A percentile compares a stretch with the other conserved stretches of the same genome.
Conservation (phyloP, 2,888 invertebrate species). For the Desoria tigrina region DNA sequence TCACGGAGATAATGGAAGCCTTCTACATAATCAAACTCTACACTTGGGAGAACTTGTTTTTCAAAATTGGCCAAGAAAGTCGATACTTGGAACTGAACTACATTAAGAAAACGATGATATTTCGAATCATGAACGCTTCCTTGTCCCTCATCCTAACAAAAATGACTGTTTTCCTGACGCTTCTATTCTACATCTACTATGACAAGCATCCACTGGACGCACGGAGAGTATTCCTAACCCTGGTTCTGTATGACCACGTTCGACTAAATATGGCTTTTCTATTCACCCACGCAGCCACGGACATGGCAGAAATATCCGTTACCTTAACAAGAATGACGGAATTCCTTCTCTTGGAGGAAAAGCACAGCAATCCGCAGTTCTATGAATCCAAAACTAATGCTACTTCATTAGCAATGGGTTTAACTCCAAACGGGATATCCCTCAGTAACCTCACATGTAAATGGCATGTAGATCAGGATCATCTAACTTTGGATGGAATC, state of each 20-base stretch:
- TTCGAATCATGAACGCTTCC: constrained; percentile 25
- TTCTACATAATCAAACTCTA: constrained; percentile 38
- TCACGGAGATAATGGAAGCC: constrained; percentile 30
- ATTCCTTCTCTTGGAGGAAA: constrained; percentile 25
- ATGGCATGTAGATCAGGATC: constrained; percentile 18
- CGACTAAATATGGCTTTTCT: constrained; percentile 24
- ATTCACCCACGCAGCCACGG: constrained; percentile 32
- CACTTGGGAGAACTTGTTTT: constrained; percentile 35
- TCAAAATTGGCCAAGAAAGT: constrained; percentile 23
- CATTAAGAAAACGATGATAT: constrained; percentile 26
- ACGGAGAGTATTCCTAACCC: constrained; percentile 27
- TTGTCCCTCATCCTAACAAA: constrained; percentile 32
- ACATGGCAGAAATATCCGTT: constrained; percentile 24
- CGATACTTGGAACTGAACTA: constrained; percentile 24
- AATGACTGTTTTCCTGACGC: constrained; percentile 31
- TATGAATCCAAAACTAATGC: background rate
- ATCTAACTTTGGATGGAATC: constrained; percentile 14
- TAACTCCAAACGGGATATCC: background rate
- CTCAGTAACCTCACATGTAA: constrained; percentile 21
- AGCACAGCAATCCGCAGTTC: background rate
- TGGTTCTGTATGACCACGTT: constrained; percentile 33
- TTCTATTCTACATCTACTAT: constrained; percentile 17
- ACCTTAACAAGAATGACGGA: constrained; percentile 22
- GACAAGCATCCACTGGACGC: constrained; percentile 1
- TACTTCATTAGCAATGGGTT: background rate